phyloP scores from a whole-genome alignment of 1,140 invertebrate species.

The Antheraea mylitta region DNA sequence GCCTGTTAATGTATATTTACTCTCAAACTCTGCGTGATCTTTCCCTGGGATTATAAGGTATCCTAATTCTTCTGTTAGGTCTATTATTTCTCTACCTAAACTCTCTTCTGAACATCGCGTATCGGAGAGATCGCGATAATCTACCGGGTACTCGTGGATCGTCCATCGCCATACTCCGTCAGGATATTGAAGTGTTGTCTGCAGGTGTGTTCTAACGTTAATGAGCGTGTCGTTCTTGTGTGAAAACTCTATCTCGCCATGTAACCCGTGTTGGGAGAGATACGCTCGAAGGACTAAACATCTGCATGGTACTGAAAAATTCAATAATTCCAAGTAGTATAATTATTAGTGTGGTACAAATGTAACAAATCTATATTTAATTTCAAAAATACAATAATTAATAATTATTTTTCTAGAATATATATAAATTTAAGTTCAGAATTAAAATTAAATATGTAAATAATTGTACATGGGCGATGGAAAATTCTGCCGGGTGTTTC shows the following conservation, averaged over 20 bases:
- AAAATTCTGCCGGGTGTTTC: too few relatives aligned
- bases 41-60: constrained; percentile 85
- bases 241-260: constrained; percentile 88
- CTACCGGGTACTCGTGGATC: constrained; percentile 89
- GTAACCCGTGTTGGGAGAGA: constrained; percentile 87
- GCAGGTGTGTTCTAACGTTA: constrained; percentile 82
- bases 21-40: constrained; percentile 82
- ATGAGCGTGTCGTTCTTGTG: constrained; percentile 79
- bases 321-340: too few relatives aligned
- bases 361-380: too few relatives aligned
- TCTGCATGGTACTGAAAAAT: constrained; percentile 44
- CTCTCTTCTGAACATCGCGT: constrained; percentile 82
- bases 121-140: constrained; percentile 84
- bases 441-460: too few relatives aligned
- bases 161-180: constrained; percentile 89
- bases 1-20: constrained; percentile 81
- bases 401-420: too few relatives aligned
- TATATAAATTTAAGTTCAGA: too few relatives aligned
- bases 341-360: too few relatives aligned
- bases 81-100: constrained; percentile 79
- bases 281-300: constrained; percentile 82
- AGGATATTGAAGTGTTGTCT: constrained; percentile 86
- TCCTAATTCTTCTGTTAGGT: constrained; percentile 81
- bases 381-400: too few relatives aligned
- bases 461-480: too few relatives aligned